Conservation (phyloP, 2,888 invertebrate species). For the Autographa gamma region DNA sequence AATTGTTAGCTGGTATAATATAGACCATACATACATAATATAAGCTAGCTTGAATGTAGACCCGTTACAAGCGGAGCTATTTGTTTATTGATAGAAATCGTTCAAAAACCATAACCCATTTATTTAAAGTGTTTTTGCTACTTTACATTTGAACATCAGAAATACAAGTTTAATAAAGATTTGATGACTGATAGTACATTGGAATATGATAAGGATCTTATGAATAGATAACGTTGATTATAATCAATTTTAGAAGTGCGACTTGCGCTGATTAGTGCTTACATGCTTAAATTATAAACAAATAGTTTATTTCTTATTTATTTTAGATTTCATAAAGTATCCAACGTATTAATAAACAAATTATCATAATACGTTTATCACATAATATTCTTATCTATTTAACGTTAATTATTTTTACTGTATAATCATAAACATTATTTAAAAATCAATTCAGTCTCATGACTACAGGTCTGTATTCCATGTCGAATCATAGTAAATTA, state of each 20-base stretch:
- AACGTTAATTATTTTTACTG: background rate
- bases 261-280: background rate
- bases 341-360: background rate
- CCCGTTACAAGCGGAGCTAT: too few relatives aligned
- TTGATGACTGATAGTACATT: background rate
- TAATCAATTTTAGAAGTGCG: conserved; percentile 3
- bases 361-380: background rate
- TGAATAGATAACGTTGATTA: background rate
- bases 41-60: too few relatives aligned
- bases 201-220: background rate
- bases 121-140: too few relatives aligned
- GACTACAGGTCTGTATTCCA: background rate
- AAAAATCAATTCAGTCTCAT: too few relatives aligned
- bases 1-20: too few relatives aligned
- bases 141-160: background rate
- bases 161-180: background rate
- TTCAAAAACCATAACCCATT: too few relatives aligned
- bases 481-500: background rate
- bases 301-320: too few relatives aligned
- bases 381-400: background rate
- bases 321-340: too few relatives aligned
- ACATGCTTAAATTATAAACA: background rate
- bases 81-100: too few relatives aligned
- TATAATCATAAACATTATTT: too few relatives aligned
- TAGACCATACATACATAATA: too few relatives aligned